These are phyloP conservation scores for Notarius lentiginosus DNA, from an alignment of 2,113 vertebrate genomes.

Conservation along the genomic window DNA sequence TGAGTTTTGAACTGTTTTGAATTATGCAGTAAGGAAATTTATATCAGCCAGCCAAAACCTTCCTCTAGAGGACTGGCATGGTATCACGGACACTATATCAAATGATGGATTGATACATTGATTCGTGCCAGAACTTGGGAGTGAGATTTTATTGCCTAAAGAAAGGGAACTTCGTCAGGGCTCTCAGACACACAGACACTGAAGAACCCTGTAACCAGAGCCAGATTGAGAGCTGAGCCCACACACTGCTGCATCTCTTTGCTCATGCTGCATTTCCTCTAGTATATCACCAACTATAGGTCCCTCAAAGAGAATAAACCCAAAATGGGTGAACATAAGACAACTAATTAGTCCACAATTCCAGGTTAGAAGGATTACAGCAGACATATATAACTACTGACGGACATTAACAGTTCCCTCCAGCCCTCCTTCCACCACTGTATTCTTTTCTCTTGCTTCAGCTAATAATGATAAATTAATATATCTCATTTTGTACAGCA, in stretches of 20 bases:
- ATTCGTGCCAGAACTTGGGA: constrained; percentile 16
- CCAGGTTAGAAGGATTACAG: neutral
- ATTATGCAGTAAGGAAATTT: constrained; percentile 20
- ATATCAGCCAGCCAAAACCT: constrained; percentile 15
- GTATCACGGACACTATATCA: constrained; percentile 11
- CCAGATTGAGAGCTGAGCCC: constrained; percentile 19
- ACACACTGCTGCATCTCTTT: neutral
- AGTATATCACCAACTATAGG: constrained; percentile 30
- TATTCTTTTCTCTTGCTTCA: neutral
- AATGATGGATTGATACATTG: constrained; percentile 27
- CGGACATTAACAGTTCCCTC: neutral
- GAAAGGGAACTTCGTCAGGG: constrained; percentile 13
- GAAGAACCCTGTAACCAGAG: constrained; percentile 33
- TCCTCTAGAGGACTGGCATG: constrained; percentile 29
- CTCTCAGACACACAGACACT: neutral
- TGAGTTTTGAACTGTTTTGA: constrained; percentile 32
- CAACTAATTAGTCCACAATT: neutral
- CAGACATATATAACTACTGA: constrained; percentile 1
- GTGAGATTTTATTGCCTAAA: constrained; percentile 34
- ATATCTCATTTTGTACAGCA: neutral
- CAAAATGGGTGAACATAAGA: constrained; percentile 8
- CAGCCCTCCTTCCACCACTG: neutral
- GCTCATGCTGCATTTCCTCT: constrained; percentile 25
- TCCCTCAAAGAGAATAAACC: constrained; percentile 21
- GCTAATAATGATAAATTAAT: constrained; percentile 18